These are phyloP conservation scores for Apostichopus parvimensis DNA, from an alignment of 35 echinoderm and acorn worm genomes.

Conservation along the genomic window DNA sequence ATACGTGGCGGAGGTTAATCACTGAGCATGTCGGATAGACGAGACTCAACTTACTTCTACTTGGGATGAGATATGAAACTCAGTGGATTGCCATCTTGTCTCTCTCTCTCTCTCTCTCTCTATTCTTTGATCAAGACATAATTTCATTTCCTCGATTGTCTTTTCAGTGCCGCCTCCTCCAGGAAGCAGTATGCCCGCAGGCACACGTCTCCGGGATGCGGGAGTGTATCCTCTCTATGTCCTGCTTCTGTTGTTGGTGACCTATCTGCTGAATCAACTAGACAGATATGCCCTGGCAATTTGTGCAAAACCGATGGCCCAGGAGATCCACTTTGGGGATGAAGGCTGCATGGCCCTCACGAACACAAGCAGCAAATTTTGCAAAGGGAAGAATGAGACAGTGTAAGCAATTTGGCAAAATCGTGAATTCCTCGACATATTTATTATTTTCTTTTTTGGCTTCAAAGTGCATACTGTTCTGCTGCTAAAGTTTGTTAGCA, in stretches of 20 bases:
- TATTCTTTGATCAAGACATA: too few species aligned
- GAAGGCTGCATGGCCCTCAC: conserved; percentile 56
- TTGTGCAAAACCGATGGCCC: conserved; percentile 79
- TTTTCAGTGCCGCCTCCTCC: neutral
- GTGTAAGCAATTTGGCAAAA: neutral
- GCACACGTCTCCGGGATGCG: conserved; percentile 4
- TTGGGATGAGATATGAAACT: too few species aligned
- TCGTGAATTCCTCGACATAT: too few species aligned
- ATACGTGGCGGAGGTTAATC: too few species aligned
- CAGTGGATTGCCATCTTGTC: too few species aligned
- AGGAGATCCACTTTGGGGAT: conserved; percentile 90
- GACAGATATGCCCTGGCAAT: conserved; percentile 87
- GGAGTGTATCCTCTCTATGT: conserved; percentile 76
- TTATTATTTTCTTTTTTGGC: too few species aligned
- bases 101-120: too few species aligned
- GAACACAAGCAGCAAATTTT: conserved; percentile 35
- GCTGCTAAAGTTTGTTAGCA: too few species aligned
- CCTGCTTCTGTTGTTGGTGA: conserved; percentile 63
- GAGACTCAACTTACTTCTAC: too few species aligned
- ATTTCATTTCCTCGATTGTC: neutral
- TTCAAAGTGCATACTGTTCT: too few species aligned
- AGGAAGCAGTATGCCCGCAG: neutral
- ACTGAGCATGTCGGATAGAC: too few species aligned
- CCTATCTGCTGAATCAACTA: conserved; percentile 89
- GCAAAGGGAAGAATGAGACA: conserved; percentile 16